Percentiles rank a stretch among this genome's conserved stretches.
phyloP scores from a whole-genome alignment of 2,888 invertebrate species.

The Scrobipalpa atriplicella region DNA sequence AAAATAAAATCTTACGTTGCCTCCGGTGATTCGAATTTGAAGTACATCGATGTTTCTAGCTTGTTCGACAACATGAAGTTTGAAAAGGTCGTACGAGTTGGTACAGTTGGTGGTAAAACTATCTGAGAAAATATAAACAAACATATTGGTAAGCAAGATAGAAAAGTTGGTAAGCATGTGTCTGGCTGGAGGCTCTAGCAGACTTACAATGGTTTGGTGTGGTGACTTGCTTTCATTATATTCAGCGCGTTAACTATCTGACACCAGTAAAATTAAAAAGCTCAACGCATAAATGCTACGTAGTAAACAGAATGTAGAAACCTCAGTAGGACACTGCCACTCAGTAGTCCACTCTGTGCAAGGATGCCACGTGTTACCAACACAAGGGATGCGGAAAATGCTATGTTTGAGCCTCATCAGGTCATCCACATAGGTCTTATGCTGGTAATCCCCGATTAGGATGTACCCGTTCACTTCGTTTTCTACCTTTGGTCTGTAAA shows the following conservation, averaged over 20 bases:
- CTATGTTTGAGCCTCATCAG: slow-evolving; percentile 59
- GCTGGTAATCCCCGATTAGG: slow-evolving; percentile 70
- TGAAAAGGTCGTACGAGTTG: slow-evolving; percentile 64
- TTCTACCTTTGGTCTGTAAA: slow-evolving; percentile 61
- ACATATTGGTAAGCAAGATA: background rate
- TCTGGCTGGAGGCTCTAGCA: too few species aligned
- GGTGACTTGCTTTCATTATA: too few species aligned
- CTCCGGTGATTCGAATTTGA: slow-evolving; percentile 63
- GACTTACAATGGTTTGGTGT: too few species aligned
- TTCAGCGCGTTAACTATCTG: too few species aligned
- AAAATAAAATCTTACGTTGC: slow-evolving; percentile 61
- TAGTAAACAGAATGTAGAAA: slow-evolving; percentile 32
- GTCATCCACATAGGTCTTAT: slow-evolving; percentile 46
- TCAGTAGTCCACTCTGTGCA: slow-evolving; percentile 69
- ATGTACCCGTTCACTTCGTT: slow-evolving; percentile 69
- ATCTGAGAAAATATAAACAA: slow-evolving; percentile 47
- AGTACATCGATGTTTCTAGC: slow-evolving; percentile 68
- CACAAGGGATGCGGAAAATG: slow-evolving; percentile 74
- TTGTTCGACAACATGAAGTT: slow-evolving; percentile 75
- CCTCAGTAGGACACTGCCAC: slow-evolving; percentile 71
- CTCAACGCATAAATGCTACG: background rate
- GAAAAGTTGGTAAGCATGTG: background rate
- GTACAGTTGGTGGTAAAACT: slow-evolving; percentile 73
- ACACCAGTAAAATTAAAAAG: too few species aligned
- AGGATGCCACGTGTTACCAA: slow-evolving; percentile 71